phyloP scores from a whole-genome alignment of 2,797 vertebrate genomes.

The Phrynocephalus forsythii region DNA sequence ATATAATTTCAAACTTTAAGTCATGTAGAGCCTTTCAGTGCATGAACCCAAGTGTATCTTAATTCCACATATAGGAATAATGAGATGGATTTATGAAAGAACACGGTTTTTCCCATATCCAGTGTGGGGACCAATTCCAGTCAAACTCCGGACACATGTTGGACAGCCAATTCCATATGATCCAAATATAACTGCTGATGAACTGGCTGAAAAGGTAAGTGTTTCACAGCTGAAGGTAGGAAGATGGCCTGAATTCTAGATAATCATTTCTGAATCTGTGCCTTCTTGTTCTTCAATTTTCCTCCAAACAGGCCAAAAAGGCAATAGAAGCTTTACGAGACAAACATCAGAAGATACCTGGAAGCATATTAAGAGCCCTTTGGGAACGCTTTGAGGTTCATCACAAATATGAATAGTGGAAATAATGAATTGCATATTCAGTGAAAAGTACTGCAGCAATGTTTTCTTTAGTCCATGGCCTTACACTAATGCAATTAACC shows the following conservation, averaged over 20 bases:
- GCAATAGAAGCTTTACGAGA: slow-evolving; percentile 2
- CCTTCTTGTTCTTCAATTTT: background rate
- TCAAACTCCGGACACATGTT: slow-evolving; percentile 76
- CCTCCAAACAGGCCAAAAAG: background rate
- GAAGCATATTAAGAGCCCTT: background rate
- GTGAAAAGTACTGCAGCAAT: too few species aligned
- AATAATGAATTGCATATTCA: too few species aligned
- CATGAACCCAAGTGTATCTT: background rate
- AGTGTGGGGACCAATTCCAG: slow-evolving; percentile 75
- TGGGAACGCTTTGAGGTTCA: background rate
- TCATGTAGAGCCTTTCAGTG: background rate
- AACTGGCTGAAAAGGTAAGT: slow-evolving; percentile 82
- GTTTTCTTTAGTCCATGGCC: too few species aligned
- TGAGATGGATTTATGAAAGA: slow-evolving; percentile 17
- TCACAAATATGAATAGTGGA: background rate
- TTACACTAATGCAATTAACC: too few species aligned
- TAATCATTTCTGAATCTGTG: background rate
- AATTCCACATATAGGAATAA: slow-evolving; percentile 5
- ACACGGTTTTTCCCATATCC: slow-evolving; percentile 77
- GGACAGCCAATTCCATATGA: slow-evolving; percentile 86
- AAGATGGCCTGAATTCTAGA: background rate
- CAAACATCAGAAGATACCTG: slow-evolving; percentile 23
- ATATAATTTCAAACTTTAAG: too few species aligned
- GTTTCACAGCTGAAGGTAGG: background rate
- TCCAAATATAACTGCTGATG: slow-evolving; percentile 76